A percentile compares a stretch with the other conserved stretches of the same genome.
Conservation (phyloP, 2,797 vertebrate species). For the Orestias chungarensis region DNA sequence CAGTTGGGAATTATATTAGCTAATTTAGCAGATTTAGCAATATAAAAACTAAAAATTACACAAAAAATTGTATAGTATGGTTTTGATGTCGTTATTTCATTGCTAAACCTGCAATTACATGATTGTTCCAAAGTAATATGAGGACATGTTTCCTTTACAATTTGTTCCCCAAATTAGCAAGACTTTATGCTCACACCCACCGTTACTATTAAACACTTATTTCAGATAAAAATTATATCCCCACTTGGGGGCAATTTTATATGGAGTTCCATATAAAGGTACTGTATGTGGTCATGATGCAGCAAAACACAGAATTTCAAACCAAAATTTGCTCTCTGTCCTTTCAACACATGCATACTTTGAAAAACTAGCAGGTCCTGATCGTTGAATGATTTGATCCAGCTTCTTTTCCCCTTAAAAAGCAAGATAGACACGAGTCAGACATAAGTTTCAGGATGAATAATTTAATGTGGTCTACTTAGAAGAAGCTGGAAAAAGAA, state of each 20-base stretch:
- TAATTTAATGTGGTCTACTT: background rate
- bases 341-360: background rate
- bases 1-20: background rate
- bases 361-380: background rate
- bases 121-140: background rate
- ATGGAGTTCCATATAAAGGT: background rate
- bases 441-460: background rate
- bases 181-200: background rate
- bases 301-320: background rate
- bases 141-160: background rate
- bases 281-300: background rate
- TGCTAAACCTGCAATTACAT: background rate
- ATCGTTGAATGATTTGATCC: background rate
- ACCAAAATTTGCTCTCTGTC: background rate
- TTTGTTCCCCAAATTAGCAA: background rate
- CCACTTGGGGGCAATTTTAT: no score
- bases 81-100: background rate
- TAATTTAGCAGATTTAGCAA: background rate
- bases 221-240: no score
- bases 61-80: no score
- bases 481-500: background rate
- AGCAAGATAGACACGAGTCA: background rate
- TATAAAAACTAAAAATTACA: background rate
- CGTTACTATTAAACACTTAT: background rate
- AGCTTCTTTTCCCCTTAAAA: background rate